These are phyloP conservation scores for Riptortus pedestris DNA, from an alignment of 1,140 invertebrate genomes.

Conservation along the genomic window DNA sequence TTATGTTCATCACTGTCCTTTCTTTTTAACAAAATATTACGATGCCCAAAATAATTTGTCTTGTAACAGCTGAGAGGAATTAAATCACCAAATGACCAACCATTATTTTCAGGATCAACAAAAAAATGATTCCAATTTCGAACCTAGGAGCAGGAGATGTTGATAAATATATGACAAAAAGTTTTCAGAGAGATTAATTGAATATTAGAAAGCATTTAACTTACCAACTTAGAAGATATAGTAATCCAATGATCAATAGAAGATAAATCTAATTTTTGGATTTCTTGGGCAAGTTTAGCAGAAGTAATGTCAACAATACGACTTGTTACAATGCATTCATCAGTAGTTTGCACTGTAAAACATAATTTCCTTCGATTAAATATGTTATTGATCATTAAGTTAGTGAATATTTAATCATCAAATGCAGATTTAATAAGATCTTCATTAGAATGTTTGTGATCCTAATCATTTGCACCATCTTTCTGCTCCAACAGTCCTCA, in stretches of 20 bases:
- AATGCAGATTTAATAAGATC: no score
- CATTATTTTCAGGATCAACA: not conserved
- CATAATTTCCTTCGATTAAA: no score
- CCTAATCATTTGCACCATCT: no score
- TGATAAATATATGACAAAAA: no score
- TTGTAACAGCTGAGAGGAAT: not conserved
- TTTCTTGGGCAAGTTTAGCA: not conserved
- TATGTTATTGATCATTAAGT: no score
- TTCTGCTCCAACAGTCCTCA: no score
- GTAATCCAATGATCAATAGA: not conserved
- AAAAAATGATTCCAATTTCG: not conserved
- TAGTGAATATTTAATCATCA: no score
- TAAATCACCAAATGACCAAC: not conserved
- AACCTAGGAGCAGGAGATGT: no score
- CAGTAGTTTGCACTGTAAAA: not conserved
- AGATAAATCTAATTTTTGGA: not conserved
- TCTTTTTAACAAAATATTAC: not conserved
- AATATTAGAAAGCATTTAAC: no score
- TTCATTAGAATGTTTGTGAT: no score
- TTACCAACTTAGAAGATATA: not conserved
- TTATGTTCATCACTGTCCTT: not conserved
- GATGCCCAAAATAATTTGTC: not conserved
- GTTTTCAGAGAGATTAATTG: no score
- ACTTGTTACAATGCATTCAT: not conserved
- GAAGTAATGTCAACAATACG: not conserved